Conservation (phyloP, 2,888 invertebrate species). For the Ennomos erosarius region DNA sequence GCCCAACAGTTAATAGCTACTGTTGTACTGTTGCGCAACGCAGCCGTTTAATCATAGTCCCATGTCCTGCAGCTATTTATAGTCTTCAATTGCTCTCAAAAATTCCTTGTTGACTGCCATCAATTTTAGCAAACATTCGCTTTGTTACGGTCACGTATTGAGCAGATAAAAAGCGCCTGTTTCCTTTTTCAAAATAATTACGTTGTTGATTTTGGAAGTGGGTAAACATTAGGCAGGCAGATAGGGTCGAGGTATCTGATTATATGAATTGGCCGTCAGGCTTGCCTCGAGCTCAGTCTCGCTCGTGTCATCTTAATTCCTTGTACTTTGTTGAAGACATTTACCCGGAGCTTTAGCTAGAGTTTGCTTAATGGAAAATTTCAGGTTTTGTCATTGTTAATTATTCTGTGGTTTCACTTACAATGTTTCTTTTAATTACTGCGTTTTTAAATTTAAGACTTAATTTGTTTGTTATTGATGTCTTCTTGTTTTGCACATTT, state of each 20-base stretch:
- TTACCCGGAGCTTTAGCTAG: conserved; percentile 46
- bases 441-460: neutral
- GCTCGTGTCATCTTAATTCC: conserved; percentile 46
- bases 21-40: conserved; percentile 58
- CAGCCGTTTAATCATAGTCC: conserved; percentile 63
- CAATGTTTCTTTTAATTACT: conserved; percentile 60
- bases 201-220: conserved; percentile 39
- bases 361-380: conserved; percentile 37
- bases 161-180: conserved; percentile 31
- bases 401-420: conserved; percentile 35
- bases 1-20: conserved; percentile 44
- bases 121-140: conserved; percentile 29
- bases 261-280: conserved; percentile 21
- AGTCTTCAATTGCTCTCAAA: conserved; percentile 48
- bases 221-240: conserved; percentile 38
- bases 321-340: conserved; percentile 57
- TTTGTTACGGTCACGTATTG: conserved; percentile 43
- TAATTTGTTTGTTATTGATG: conserved; percentile 45
- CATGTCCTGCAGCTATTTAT: conserved; percentile 69
- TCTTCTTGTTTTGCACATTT: conserved; percentile 17
- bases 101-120: conserved; percentile 49
- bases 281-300: conserved; percentile 21
- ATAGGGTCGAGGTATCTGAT: conserved; percentile 24
- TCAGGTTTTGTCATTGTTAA: conserved; percentile 33
- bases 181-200: conserved; percentile 34